Evolutionary conservation across 2,888 invertebrate genomes (phyloP).

Genomic region (Tipula lateralis): DNA sequence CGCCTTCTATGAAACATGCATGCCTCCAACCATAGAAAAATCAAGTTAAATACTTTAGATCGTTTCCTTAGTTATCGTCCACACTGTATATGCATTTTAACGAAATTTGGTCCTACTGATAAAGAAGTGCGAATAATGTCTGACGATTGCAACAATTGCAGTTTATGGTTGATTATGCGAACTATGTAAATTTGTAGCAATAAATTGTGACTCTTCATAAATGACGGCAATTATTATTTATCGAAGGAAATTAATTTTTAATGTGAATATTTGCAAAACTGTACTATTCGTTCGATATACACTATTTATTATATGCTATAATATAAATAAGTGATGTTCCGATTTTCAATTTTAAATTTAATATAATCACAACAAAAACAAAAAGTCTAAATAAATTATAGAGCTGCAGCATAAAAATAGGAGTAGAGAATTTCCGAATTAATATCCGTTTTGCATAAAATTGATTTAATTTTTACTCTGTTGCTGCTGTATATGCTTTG

Average conservation of each 20-base stretch:
- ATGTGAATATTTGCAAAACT: not conserved
- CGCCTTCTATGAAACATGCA: too few relatives aligned
- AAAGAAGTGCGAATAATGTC: too few relatives aligned
- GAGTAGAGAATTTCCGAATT: not conserved
- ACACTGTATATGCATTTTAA: too few relatives aligned
- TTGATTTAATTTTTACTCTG: not conserved
- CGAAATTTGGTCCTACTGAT: too few relatives aligned
- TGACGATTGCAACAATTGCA: too few relatives aligned
- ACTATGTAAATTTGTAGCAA: too few relatives aligned
- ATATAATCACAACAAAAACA: not conserved
- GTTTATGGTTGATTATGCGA: too few relatives aligned
- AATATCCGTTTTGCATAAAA: conserved; percentile 19
- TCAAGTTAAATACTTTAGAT: too few relatives aligned
- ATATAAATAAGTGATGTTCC: not conserved
- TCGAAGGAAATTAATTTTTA: not conserved
- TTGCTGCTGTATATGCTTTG: not conserved
- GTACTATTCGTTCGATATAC: not conserved
- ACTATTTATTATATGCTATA: not conserved
- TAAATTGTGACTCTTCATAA: not conserved
- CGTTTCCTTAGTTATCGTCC: too few relatives aligned
- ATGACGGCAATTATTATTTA: not conserved
- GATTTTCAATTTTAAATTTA: not conserved
- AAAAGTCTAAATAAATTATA: not conserved
- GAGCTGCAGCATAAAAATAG: not conserved
- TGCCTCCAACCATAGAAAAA: too few relatives aligned